Base-by-base conservation (phyloP, 2,888 invertebrate genomes). In the Malacosoma neustria region DNA sequence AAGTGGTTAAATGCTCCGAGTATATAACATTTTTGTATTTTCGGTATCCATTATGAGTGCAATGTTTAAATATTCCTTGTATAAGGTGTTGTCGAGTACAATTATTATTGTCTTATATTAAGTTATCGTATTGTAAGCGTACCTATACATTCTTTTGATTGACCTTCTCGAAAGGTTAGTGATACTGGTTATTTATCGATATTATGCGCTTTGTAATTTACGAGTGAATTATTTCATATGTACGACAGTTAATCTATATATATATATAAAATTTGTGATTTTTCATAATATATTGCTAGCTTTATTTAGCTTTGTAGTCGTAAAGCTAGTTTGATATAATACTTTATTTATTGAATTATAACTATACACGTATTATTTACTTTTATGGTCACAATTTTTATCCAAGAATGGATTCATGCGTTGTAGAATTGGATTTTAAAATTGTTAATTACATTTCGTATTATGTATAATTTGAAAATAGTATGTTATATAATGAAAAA, bases 151-250 rank as follows among this genome's bases (percentile, higher is more conserved):
- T 85, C 84, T 85, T 79, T 81, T 60, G 64, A 82, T 84, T 84
- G 81, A 85, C 85, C 85, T 85, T 84, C 73, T 67, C 49, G 81
- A 67, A 84, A 85, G 85, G 85, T 85, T 85, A 84, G 85, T 85
- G 85, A 85, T 85, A 85, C 72, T 81, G 77, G 64, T 75, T 74
- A 70, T 68, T 22, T 70, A 65, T 68, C 63, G 63, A 67, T 67
- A 64, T 67, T 57, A 65, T 61, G 70, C 69, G 72, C 72, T 72
- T 59, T 62, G 63, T 57, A 63, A 69, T 64, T 62, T 62, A 57
- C 66, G 63, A 61, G 61, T 68, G 64, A 58, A 56, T 71, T 64
- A 48, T 67, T 67, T 68, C 62, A 22, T 60, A 60, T 64, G 66
- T 71, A 66, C 70, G 68, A 69, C 61, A 67, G 65, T 68, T 69